Base-by-base conservation (phyloP, 2,797 vertebrate species). In the Pangasius macronema region DNA sequence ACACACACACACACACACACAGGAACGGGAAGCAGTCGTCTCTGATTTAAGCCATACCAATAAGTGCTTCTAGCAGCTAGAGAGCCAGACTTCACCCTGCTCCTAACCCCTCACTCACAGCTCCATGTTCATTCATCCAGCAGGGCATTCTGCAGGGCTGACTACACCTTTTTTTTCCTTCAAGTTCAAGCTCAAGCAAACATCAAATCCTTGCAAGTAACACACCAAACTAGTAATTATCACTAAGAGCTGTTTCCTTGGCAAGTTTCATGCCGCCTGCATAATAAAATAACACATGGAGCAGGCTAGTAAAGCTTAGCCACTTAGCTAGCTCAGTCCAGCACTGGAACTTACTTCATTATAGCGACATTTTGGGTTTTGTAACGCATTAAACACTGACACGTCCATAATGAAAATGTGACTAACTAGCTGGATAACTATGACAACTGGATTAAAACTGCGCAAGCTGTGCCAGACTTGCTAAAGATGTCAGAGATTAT, bases 271-370 rank as follows among this genome's bases (percentile, higher is more conserved):
- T 49, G 42, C 49, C 42, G 2, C 14, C 53, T 57, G 76, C 11
- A 80, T 11, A 22, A 51, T 3, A 80, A 7, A 3, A 55, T 20
- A 30, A 61, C 11, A 61, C 14, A 22, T 24, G 33, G 30, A 27
- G 22, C 22, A 42, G 22, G 79, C 57, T 81, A 39, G 11, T 51
- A 1, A 33, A 53, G n/a, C 14, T 77, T 53, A 77, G 75, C 75
- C 77, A 24, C 4, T 59, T 61, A 61, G 79, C 79, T 61, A 59
- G n/a, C 75, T 55, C 75, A 76, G 27, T 51, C 49, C 72, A n/a
- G 42, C 14, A 55, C 75, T 33, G 51, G 3, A 59, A 80, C 77
- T 80, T 80, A 57, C 49, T 36, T 39, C 33, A 39, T 13, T 27
- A 75, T 0, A 75, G 42, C 22, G 22, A 75, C 72, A 49, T n/a